These are phyloP conservation scores for Priocnemis perturbator DNA, from an alignment of 2,888 invertebrate genomes.

Conservation along the genomic window DNA sequence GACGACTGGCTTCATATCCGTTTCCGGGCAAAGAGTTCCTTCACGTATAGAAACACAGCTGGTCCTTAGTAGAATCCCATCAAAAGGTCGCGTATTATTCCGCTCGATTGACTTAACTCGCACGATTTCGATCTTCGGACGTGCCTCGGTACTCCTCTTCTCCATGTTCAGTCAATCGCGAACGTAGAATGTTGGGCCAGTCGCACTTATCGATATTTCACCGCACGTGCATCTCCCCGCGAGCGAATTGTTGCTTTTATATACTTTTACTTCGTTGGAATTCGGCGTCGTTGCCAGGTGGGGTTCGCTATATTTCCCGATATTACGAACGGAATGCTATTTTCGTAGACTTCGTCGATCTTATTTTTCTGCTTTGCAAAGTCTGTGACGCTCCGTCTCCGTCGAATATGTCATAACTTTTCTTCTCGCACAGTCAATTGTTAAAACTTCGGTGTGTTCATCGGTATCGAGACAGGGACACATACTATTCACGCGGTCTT, in stretches of 20 bases:
- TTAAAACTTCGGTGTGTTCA: too few relatives aligned
- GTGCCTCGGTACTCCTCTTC: constrained; percentile 43
- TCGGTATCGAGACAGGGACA: too few relatives aligned
- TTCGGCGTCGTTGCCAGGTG: too few relatives aligned
- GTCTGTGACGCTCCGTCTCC: too few relatives aligned
- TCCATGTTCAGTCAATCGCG: constrained; percentile 40
- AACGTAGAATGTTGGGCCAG: background rate
- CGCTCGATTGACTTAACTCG: constrained; percentile 69
- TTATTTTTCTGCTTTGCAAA: too few relatives aligned
- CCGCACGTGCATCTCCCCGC: constrained; percentile 13
- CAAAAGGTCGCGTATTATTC: constrained; percentile 67
- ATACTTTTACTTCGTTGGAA: too few relatives aligned
- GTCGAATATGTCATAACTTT: too few relatives aligned
- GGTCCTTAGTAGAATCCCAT: constrained; percentile 68
- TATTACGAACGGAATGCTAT: too few relatives aligned
- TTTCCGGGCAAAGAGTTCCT: constrained; percentile 69
- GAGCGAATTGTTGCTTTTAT: constrained; percentile 14
- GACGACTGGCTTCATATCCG: constrained; percentile 57
- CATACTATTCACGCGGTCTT: too few relatives aligned
- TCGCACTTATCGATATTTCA: constrained; percentile 20
- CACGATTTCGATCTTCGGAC: constrained; percentile 70
- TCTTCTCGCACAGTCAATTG: too few relatives aligned
- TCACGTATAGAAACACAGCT: constrained; percentile 69
- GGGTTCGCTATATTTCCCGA: too few relatives aligned
- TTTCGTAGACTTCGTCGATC: too few relatives aligned